A percentile compares a stretch with the other conserved stretches of the same genome.
phyloP scores from a whole-genome alignment of 92 coral and sea anemone genomes.

The Epizoanthus rinbou region DNA sequence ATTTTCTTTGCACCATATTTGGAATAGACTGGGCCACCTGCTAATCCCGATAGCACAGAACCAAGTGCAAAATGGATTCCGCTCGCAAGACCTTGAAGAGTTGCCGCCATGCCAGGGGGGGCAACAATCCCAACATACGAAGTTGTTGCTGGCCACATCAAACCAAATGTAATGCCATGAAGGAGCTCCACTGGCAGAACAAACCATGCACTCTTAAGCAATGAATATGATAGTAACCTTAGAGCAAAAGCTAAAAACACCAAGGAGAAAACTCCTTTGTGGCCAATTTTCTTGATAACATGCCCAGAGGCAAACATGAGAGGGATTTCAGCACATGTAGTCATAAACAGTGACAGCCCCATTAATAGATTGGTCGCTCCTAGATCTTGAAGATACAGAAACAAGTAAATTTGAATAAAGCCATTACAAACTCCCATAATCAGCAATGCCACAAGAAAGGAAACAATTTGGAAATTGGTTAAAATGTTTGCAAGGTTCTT shows the following conservation, averaged over 20 bases:
- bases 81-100: slow-evolving; percentile 50
- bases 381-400: slow-evolving; percentile 55
- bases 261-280: slow-evolving; percentile 56
- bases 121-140: slow-evolving; percentile 57
- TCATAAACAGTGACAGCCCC: slow-evolving; percentile 51
- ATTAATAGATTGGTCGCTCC: slow-evolving; percentile 53
- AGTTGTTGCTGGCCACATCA: slow-evolving; percentile 60
- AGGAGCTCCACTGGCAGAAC: slow-evolving; percentile 60
- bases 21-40: slow-evolving; percentile 52
- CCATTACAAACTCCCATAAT: slow-evolving; percentile 42
- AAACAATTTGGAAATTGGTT: slow-evolving; percentile 35
- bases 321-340: slow-evolving; percentile 51
- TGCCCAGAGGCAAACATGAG: slow-evolving; percentile 57
- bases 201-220: slow-evolving; percentile 55
- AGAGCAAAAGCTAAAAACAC: slow-evolving; percentile 48
- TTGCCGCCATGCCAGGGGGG: slow-evolving; percentile 61
- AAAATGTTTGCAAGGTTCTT: slow-evolving; percentile 43
- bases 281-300: slow-evolving; percentile 46
- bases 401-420: slow-evolving; percentile 28
- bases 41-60: slow-evolving; percentile 52
- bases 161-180: slow-evolving; percentile 63
- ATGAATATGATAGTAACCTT: slow-evolving; percentile 55
- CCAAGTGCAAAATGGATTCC: slow-evolving; percentile 59
- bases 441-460: slow-evolving; percentile 54
- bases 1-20: slow-evolving; percentile 52